A percentile compares a stretch with the other conserved stretches of the same genome.
Evolutionary conservation across 2,113 vertebrate genomes (phyloP).

Genomic region (Trogon melanurus): DNA sequence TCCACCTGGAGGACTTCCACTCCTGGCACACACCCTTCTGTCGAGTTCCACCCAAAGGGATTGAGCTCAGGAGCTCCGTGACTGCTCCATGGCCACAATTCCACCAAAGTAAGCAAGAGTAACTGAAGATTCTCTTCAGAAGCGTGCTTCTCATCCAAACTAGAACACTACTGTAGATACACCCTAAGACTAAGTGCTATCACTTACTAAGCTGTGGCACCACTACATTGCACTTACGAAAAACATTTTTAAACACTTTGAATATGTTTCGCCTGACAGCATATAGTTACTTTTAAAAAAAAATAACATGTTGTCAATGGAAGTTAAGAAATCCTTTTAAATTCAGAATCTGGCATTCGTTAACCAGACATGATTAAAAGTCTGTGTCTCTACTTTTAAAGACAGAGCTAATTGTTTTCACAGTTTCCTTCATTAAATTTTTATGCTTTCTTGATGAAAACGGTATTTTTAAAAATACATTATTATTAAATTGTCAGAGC

Average conservation of each 20-base stretch:
- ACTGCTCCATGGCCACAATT: background rate
- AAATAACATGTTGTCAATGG: background rate
- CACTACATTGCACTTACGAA: background rate
- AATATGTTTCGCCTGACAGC: background rate
- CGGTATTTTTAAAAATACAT: background rate
- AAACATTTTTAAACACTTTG: background rate
- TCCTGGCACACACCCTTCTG: background rate
- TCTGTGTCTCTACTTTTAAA: background rate
- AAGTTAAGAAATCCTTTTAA: background rate
- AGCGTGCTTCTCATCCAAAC: background rate
- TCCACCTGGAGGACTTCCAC: background rate
- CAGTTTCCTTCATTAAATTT: background rate
- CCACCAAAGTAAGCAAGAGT: background rate
- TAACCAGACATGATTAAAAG: background rate
- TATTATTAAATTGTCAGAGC: background rate
- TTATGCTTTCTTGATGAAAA: background rate
- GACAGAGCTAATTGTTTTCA: background rate
- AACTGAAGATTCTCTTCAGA: background rate
- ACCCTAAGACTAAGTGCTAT: background rate
- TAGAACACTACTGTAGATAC: background rate
- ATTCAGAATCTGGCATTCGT: background rate
- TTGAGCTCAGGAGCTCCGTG: background rate
- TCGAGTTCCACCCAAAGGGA: background rate
- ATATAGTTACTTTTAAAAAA: background rate
- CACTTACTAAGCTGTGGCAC: background rate